These are phyloP conservation scores for Drosophila kanapiae DNA, from an alignment of 1,140 invertebrate species.

Conservation along the genomic window DNA sequence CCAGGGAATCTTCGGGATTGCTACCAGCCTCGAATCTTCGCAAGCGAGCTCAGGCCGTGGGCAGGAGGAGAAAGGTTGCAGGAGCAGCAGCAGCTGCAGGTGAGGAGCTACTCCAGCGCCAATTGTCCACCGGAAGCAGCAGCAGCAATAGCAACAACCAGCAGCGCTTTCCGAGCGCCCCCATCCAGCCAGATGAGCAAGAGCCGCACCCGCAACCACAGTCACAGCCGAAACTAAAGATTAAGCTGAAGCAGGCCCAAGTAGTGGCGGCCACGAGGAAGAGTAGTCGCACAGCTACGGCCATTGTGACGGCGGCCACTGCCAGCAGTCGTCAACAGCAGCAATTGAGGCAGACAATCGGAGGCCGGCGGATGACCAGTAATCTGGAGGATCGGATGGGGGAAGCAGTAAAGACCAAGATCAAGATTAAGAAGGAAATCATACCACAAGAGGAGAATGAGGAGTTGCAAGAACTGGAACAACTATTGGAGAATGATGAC, in stretches of 20 bases:
- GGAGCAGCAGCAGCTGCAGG: conserved; percentile 1
- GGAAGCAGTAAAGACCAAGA: conserved; percentile 56
- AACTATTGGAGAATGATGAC: conserved; percentile 21
- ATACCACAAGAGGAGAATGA: conserved; percentile 6
- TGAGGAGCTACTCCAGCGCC: conserved; percentile 34
- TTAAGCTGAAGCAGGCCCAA: conserved; percentile 31
- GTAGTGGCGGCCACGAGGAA: conserved; percentile 67
- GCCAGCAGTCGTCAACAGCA: conserved; percentile 75
- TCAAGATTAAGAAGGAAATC: conserved; percentile 77
- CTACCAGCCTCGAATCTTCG: conserved; percentile 15
- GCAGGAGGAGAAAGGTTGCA: conserved; percentile 51
- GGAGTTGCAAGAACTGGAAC: conserved; percentile 22
- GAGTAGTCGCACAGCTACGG: conserved; percentile 77
- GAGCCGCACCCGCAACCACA: conserved; percentile 49
- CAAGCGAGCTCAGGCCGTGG: conserved; percentile 59
- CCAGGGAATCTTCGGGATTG: conserved; percentile 13
- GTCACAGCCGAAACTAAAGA: conserved; percentile 36
- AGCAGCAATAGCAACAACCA: conserved; percentile 60
- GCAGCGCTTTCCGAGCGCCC: conserved; percentile 83
- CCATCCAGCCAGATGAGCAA: conserved; percentile 82
- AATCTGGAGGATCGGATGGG: conserved; percentile 85
- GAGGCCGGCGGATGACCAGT: conserved; percentile 26
- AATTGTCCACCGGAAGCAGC: conserved; percentile 58
- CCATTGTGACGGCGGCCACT: conserved; percentile 78
- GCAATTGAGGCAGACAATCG: conserved; percentile 48